phyloP scores from a whole-genome alignment of 2,797 vertebrate genomes.

The Bufotes viridis region DNA sequence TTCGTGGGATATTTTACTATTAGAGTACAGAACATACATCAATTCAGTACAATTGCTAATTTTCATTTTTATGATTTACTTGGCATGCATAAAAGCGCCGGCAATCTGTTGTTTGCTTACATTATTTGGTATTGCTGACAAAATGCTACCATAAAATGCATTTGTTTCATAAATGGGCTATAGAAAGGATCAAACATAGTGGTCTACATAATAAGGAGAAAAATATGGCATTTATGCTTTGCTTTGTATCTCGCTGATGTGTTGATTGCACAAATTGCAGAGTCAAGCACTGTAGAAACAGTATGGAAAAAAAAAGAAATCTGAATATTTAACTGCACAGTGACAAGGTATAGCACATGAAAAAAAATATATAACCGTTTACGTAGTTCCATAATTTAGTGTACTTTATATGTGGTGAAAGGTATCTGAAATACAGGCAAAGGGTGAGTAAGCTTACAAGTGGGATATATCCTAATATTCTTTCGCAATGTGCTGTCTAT shows the following conservation, averaged over 20 bases:
- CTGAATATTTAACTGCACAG: not conserved
- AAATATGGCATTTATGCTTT: not conserved
- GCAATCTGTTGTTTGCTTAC: slow-evolving; percentile 36
- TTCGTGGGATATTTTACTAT: slow-evolving; percentile 3
- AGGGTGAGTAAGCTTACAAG: not conserved
- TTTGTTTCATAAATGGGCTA: not conserved
- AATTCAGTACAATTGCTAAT: slow-evolving; percentile 9
- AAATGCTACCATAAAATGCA: slow-evolving; percentile 27
- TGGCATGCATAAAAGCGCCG: slow-evolving; percentile 21
- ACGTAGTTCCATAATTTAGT: not conserved
- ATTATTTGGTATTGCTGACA: slow-evolving; percentile 21
- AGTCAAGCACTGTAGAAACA: not conserved
- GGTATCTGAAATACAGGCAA: not conserved
- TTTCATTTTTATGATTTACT: slow-evolving; percentile 26
- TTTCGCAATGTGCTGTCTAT: not conserved
- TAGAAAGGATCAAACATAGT: not conserved
- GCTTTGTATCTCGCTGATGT: not conserved
- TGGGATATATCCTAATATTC: not conserved
- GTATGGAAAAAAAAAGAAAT: not conserved
- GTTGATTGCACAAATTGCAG: not conserved
- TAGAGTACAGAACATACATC: not conserved
- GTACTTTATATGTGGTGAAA: not conserved
- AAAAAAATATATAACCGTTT: not conserved
- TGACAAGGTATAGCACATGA: not conserved
- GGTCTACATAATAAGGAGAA: not conserved